phyloP scores from a whole-genome alignment of 2,888 invertebrate species.

The Patella pellucida region DNA sequence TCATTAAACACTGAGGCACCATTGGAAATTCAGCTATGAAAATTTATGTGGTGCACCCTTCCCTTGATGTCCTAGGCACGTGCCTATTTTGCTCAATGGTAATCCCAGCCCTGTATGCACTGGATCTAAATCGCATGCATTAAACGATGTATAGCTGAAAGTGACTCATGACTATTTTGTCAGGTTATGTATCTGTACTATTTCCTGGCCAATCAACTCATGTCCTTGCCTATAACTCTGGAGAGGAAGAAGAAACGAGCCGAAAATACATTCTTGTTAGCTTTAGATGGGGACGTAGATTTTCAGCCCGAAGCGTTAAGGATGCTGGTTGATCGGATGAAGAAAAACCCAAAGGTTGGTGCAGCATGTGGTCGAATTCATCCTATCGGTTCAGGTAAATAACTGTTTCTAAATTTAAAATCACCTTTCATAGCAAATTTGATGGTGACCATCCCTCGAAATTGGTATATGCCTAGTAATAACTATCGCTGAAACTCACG shows the following conservation, averaged over 20 bases:
- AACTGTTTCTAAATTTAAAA: background rate
- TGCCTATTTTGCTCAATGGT: too few relatives aligned
- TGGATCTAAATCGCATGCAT: background rate
- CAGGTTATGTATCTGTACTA: slow-evolving; percentile 99
- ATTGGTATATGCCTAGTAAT: too few relatives aligned
- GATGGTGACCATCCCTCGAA: too few relatives aligned
- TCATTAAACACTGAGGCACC: too few relatives aligned
- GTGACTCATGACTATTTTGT: background rate
- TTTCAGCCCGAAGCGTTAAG: slow-evolving; percentile 91
- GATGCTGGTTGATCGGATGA: slow-evolving; percentile 96
- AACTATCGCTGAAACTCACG: too few relatives aligned
- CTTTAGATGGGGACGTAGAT: slow-evolving; percentile 97
- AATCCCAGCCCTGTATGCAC: too few relatives aligned
- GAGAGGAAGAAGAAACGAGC: slow-evolving; percentile 93
- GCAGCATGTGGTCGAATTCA: slow-evolving; percentile 99
- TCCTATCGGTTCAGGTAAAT: slow-evolving; percentile 87
- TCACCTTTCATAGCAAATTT: too few relatives aligned
- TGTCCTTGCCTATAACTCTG: slow-evolving; percentile 74
- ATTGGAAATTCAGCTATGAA: too few relatives aligned
- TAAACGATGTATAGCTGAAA: background rate
- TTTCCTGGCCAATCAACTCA: slow-evolving; percentile 92
- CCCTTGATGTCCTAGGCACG: too few relatives aligned
- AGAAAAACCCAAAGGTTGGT: slow-evolving; percentile 94
- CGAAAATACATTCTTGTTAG: slow-evolving; percentile 93
- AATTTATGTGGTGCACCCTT: too few relatives aligned